These are phyloP conservation scores for Cherax destructor DNA, from an alignment of 1,140 invertebrate genomes.

Conservation along the genomic window DNA sequence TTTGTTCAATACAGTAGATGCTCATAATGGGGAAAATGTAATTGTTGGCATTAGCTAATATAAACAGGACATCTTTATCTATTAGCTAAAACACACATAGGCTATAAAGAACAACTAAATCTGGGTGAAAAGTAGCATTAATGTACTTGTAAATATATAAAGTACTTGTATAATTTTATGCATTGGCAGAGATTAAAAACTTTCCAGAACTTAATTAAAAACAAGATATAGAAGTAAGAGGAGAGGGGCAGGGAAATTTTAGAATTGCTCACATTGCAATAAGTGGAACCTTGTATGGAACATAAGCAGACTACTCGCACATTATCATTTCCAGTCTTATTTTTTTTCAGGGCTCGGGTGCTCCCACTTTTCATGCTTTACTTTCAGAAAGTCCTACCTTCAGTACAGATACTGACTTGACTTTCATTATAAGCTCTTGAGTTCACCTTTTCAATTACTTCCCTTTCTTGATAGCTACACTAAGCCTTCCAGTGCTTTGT, in stretches of 20 bases:
- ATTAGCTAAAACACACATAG: background rate
- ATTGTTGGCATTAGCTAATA: background rate
- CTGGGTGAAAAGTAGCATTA: background rate
- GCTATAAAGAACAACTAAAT: background rate
- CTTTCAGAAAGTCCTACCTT: too few species aligned
- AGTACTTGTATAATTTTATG: background rate
- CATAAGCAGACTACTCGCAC: too few species aligned
- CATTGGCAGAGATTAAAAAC: background rate
- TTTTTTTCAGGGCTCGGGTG: too few species aligned
- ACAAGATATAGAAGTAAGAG: background rate
- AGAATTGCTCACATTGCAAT: background rate
- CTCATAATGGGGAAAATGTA: background rate
- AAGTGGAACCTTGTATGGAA: background rate
- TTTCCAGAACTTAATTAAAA: background rate
- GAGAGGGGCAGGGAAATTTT: background rate
- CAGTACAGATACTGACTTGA: too few species aligned
- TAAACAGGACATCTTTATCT: background rate
- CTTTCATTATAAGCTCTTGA: too few species aligned
- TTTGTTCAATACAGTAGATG: background rate
- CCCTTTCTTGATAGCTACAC: too few species aligned
- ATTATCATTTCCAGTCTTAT: too few species aligned
- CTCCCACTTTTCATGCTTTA: too few species aligned
- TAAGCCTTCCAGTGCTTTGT: too few species aligned
- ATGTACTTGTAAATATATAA: background rate
- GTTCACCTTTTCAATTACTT: too few species aligned